These are phyloP conservation scores for Drosophila mettleri DNA, from an alignment of 2,888 invertebrate genomes.

Conservation along the genomic window DNA sequence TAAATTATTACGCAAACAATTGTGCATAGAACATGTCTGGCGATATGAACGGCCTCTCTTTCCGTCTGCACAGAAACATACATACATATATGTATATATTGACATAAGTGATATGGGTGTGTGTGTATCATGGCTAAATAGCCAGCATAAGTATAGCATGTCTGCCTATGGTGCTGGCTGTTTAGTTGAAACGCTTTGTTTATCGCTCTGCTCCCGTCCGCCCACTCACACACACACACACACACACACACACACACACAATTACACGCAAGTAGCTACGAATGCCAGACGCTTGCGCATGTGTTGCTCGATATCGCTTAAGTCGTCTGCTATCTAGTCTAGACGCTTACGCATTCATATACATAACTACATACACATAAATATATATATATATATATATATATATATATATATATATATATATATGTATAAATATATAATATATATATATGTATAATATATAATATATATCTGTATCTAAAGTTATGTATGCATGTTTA, in stretches of 20 bases:
- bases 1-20: constrained; percentile 30
- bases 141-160: constrained; percentile 60
- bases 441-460: no score
- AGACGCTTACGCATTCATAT: constrained; percentile 67
- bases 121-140: constrained; percentile 43
- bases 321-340: constrained; percentile 83
- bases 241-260: neutral
- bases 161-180: constrained; percentile 42
- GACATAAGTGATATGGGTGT: neutral
- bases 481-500: constrained; percentile 10
- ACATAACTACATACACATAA: constrained; percentile 20
- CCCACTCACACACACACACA: constrained; percentile 40
- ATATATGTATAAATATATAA: constrained; percentile 11
- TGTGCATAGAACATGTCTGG: constrained; percentile 22
- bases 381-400: constrained; percentile 9
- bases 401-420: constrained; percentile 11
- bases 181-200: constrained; percentile 42
- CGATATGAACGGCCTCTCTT: constrained; percentile 26
- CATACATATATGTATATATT: constrained; percentile 20
- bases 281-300: constrained; percentile 69
- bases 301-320: constrained; percentile 72
- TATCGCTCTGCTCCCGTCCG: constrained; percentile 47
- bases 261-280: constrained; percentile 9
- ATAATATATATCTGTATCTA: neutral
- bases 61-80: constrained; percentile 27